These are phyloP conservation scores for Chlorodrepanis virens DNA, from an alignment of 2,113 vertebrate genomes.

Conservation along the genomic window DNA sequence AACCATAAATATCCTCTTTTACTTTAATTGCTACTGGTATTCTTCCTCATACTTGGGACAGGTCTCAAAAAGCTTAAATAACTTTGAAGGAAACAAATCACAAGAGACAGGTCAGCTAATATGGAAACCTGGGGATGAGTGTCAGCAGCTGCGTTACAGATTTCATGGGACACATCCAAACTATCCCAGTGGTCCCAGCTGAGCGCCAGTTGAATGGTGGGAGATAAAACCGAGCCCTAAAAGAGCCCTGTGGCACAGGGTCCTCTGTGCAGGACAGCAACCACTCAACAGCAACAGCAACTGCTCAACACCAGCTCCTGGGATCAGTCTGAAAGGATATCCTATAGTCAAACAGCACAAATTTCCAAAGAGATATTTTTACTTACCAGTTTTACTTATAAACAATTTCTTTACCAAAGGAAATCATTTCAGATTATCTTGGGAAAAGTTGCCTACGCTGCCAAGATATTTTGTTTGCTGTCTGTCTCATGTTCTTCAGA, in stretches of 20 bases:
- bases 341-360: not conserved
- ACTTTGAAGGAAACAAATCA: not conserved
- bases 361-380: not conserved
- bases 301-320: not conserved
- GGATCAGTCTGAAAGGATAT: not conserved
- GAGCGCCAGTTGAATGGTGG: not conserved
- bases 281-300: not conserved
- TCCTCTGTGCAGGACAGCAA: not conserved
- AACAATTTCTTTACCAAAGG: not conserved
- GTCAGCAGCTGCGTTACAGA: not conserved
- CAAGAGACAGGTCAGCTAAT: not conserved
- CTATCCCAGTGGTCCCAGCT: not conserved
- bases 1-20: not conserved
- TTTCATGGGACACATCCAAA: not conserved
- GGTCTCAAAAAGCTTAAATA: not conserved
- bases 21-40: not conserved
- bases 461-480: constrained; percentile 7
- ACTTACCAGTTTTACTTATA: not conserved
- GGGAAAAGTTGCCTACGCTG: not conserved
- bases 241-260: not conserved
- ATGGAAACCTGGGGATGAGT: not conserved
- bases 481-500: not conserved
- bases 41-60: not conserved
- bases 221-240: not conserved
- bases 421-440: not conserved